A percentile compares a stretch with the other conserved stretches of the same genome.
Evolutionary conservation across 1,140 invertebrate species (phyloP).

Genomic region (Bombus balteatus): DNA sequence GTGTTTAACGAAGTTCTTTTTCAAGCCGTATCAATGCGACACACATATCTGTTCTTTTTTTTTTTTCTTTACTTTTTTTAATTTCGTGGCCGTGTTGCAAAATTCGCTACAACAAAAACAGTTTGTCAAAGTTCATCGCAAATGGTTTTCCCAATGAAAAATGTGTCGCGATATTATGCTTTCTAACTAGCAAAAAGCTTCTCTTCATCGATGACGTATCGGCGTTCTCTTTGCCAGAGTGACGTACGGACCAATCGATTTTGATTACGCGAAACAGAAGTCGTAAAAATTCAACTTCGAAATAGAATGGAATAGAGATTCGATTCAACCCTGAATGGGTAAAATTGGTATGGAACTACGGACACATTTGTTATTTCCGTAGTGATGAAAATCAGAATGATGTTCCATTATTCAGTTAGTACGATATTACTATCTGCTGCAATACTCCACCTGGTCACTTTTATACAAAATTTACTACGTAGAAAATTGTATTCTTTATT

Average conservation of each 20-base stretch:
- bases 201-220: conserved; percentile 5
- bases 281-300: background rate
- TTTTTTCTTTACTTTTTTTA: background rate
- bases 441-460: background rate
- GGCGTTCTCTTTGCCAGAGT: background rate
- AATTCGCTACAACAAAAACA: background rate
- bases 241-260: conserved; percentile 2
- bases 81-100: too few species aligned
- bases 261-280: conserved; percentile 12
- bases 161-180: background rate
- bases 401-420: background rate
- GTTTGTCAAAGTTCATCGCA: background rate
- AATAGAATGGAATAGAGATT: background rate
- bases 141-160: background rate
- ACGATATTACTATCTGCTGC: background rate
- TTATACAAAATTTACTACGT: too few species aligned
- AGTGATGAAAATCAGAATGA: background rate
- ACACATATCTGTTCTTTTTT: too few species aligned
- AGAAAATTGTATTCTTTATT: background rate
- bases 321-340: background rate
- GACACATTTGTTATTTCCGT: background rate
- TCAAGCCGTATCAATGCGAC: background rate
- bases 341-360: background rate
- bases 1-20: conserved; percentile 11
- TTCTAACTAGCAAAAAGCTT: background rate